phyloP scores from a whole-genome alignment of 2,888 invertebrate genomes.

The Hypena proboscidalis region DNA sequence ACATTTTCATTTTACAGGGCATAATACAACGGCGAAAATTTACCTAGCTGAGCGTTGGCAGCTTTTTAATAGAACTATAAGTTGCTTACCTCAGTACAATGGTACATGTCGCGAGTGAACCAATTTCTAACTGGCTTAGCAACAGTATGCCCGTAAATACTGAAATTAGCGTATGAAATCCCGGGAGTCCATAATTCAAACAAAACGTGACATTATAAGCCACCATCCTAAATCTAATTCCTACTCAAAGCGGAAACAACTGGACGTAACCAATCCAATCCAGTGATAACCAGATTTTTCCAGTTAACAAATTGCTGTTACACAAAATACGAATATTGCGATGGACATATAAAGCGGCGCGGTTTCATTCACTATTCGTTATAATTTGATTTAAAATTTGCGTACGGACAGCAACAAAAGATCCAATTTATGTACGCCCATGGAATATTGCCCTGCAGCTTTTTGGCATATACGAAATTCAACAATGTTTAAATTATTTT shows the following conservation, averaged over 20 bases:
- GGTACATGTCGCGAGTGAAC: too few species aligned
- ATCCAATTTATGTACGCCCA: background rate
- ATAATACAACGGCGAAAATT: too few species aligned
- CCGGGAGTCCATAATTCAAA: background rate
- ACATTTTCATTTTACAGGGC: too few species aligned
- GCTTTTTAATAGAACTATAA: too few species aligned
- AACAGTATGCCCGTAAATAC: too few species aligned
- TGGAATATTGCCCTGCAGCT: too few species aligned
- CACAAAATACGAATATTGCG: slow-evolving; percentile 3
- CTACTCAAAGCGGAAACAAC: slow-evolving; percentile 27
- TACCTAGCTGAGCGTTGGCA: too few species aligned
- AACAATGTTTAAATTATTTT: too few species aligned
- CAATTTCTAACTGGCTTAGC: too few species aligned
- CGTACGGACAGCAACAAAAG: slow-evolving; percentile 8
- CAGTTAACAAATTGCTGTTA: slow-evolving; percentile 25
- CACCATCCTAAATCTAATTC: background rate
- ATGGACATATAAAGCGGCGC: slow-evolving; percentile 8
- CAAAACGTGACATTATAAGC: background rate
- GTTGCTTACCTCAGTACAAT: too few species aligned
- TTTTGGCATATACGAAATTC: too few species aligned
- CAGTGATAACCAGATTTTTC: slow-evolving; percentile 23
- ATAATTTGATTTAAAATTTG: slow-evolving; percentile 40
- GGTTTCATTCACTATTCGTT: slow-evolving; percentile 11
- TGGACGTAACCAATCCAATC: slow-evolving; percentile 29
- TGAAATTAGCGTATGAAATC: too few species aligned